Base-by-base conservation (phyloP, 1,140 invertebrate genomes). In the Drosophila auraria region DNA sequence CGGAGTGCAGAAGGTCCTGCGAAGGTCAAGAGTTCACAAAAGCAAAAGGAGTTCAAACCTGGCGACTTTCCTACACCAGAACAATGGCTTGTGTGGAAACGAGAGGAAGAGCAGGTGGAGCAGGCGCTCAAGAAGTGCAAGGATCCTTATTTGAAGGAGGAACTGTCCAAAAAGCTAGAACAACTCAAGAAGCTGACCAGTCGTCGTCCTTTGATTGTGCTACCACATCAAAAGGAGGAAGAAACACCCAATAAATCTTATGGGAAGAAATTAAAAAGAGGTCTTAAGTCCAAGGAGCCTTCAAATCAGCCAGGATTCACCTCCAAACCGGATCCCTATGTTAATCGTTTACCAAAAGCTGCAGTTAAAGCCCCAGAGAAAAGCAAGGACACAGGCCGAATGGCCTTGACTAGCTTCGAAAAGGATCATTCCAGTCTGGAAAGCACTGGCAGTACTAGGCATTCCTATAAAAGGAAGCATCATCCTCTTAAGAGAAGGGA, bases 101-200 rank as follows among this genome's bases (percentile, higher is more conserved):
- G 30, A 1, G 36, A 69, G 20, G 44, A 30, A 0, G 14, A 36
- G 1, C 5, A 44, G 7, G 25, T 68, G 9, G 7, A 8, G 1
- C 36, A 36, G 4, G 0, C 17, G 20, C n/a, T 70, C 0, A 12
- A 12, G 7, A 14, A 53, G 3, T 68, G 38, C 12, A 5, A 3
- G 0, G 49, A 70, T 7, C 66, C 66, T 1, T 70, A 70, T 30
- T 9, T 23, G 1, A 30, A 1, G 6, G 62, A 68, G 12, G 66
- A 70, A 33, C 15, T 68, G 9, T 23, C 8, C 6, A 44, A 6
- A 0, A 44, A 53, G 30, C 45, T 70, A 0, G 1, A 33, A n/a
- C 23, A 30, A 15, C 45, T 70, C 2, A 23, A 8, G 1, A 68
- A 70, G 9, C 47, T 70, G 0, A 53, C 20, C 38, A 23, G 25